Evolutionary conservation across 2,113 vertebrate genomes (phyloP), one percentile per base, ranked within the genome.

Genomic region (Burhinus bistriatus): DNA sequence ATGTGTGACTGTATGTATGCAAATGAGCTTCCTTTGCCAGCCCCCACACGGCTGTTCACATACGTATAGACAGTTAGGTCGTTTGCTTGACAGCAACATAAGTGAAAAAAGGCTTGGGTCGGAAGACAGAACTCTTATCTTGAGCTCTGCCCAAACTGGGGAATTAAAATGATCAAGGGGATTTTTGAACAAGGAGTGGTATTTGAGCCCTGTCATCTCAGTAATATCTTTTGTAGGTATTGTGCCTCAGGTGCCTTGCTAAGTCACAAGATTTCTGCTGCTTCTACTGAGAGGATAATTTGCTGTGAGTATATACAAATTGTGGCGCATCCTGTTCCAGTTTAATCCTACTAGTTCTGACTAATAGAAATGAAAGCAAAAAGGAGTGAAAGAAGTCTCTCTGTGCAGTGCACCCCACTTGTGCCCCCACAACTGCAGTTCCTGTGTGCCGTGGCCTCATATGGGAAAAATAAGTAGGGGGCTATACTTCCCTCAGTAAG

Each of bases 1-100:
- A 10, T 92, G 87, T 91, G 73, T 95, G 89, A 73, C 65, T 87
- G 72, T 72, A 52, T 0, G 2, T 44, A 72, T 82, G 76, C 86
- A 87, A 94, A 94, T 54, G 34, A 89, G 66, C 77, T 95, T 77
- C 93, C 87, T 91, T n/a, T 93, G 83, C 70, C 89, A 83, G 84
- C 94, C 87, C 81, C 81, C 73, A 69, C 77, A 91, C 8, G 18
- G 81, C 94, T 95, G 94, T 80, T 95, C 87, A 21, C n/a, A 21
- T 42, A 69, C 11, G 0, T 66, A 47, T 9, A 87, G 88, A 7
- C 83, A 71, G 69, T 16, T 66, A 61, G 76, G 61, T 87, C 14
- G 3, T 32, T 92, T 0, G 0, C 47, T 84, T 94, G 57, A 79
- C 81, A 82, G 83, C 83, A 61, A 2, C 7, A 0, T 6, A 19